Evolutionary conservation across 1,140 invertebrate species (phyloP), one percentile per base, ranked within the genome.

Genomic region (Aphelenchoides avenae): DNA sequence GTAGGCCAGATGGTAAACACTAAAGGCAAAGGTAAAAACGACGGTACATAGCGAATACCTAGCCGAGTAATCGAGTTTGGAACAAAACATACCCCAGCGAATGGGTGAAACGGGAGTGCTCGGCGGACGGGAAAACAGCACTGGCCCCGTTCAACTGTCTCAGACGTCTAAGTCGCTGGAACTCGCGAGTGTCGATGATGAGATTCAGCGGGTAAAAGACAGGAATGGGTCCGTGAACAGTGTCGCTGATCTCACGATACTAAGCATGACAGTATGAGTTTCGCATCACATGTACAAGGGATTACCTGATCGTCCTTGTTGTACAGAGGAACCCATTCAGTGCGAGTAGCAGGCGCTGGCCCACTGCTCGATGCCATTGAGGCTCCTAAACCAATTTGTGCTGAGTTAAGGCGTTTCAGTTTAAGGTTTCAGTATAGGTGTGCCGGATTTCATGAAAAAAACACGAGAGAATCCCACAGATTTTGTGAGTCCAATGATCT

Each of bases 101-200:
- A 70, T 85, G 84, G 68, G 84, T 83, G 78, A 85, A 85, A 53
- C 84, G 77, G 56, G 78, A 83, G 62, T 84, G 80, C 30, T 73
- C 66, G 1, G 83, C 83, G 15, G 79, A 77, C 3, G 84, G 84
- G 64, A 80, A 85, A 3, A 85, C 82, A 55, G 78, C 79, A 57
- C 81, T 80, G 31, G 70, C 60, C 11, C 70, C 55, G 5, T 83
- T 83, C 15, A 83, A 70, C 66, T 84, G 84, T 56, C 81, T 84
- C 11, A 85, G 60, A 61, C 78, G 71, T 30, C 84, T 70, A 5
- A 85, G 70, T 40, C 84, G 64, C 70, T 85, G 84, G 68, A 85
- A 85, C 67, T 85, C 77, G 18, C 78, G 79, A 0, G 84, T 85
- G 65, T 85, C 83, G 5, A 85, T 83, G 7, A 85, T 80, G n/a